Evolutionary conservation across 2,113 vertebrate genomes (phyloP).

Genomic region (Bungarus multicinctus): DNA sequence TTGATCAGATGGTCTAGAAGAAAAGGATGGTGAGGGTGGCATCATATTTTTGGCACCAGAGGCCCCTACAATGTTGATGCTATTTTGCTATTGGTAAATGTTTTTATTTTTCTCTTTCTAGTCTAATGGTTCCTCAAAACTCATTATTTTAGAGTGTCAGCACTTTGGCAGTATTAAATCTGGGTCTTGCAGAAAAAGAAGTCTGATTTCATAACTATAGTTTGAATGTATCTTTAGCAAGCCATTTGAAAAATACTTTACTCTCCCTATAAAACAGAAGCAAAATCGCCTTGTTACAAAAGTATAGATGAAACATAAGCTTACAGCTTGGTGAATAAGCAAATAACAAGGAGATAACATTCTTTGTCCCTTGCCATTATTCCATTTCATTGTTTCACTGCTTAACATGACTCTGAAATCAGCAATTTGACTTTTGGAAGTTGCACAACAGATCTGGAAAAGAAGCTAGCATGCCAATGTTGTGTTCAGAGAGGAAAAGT

Average conservation of each 20-base stretch:
- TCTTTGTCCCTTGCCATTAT: not conserved
- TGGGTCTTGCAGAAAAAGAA: not conserved
- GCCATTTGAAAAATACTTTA: not conserved
- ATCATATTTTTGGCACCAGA: not conserved
- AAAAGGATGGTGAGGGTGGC: not conserved
- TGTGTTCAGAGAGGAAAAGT: slow-evolving; percentile 1
- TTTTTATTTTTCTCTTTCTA: not conserved
- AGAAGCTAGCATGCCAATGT: not conserved
- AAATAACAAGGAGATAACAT: not conserved
- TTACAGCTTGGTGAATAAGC: not conserved
- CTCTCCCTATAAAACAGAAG: not conserved
- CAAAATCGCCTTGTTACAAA: not conserved
- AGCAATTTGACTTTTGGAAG: not conserved
- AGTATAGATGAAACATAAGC: not conserved
- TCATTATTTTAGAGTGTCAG: not conserved
- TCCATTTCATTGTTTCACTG: not conserved
- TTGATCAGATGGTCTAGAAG: not conserved
- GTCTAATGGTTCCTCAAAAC: not conserved
- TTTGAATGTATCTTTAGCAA: not conserved
- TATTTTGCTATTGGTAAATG: not conserved
- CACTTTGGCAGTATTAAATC: not conserved
- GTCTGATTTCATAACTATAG: not conserved
- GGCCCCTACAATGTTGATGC: not conserved
- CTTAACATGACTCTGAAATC: not conserved
- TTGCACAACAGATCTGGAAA: not conserved